phyloP scores from a whole-genome alignment of 1,140 invertebrate species.

The Capitella teleta region DNA sequence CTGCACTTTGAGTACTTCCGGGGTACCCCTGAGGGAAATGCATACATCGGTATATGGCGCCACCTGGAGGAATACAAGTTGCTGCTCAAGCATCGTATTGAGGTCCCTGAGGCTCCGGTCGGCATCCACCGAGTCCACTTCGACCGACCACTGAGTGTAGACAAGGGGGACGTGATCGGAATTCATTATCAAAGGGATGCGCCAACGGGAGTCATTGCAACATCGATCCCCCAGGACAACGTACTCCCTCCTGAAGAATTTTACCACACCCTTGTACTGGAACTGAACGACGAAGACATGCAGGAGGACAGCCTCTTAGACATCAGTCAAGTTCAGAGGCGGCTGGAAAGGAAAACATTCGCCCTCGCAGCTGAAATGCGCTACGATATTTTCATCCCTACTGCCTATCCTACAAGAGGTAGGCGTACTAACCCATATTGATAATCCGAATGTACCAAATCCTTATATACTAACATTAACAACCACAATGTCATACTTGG shows the following conservation, averaged over 20 bases:
- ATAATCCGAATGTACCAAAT: too few species aligned
- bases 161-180: conserved; percentile 30
- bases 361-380: conserved; percentile 26
- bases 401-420: too few species aligned
- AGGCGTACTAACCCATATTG: too few species aligned
- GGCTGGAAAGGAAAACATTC: conserved; percentile 21
- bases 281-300: conserved; percentile 22
- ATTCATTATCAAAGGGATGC: conserved; percentile 24
- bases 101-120: conserved; percentile 18
- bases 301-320: conserved; percentile 14
- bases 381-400: too few species aligned
- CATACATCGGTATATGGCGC: conserved; percentile 24
- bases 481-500: too few species aligned
- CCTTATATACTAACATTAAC: too few species aligned
- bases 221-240: conserved; percentile 18
- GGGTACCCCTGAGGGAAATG: conserved; percentile 16
- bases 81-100: conserved; percentile 18
- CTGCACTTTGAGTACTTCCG: conserved; percentile 26
- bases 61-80: conserved; percentile 21
- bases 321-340: conserved; percentile 11
- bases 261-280: conserved; percentile 23
- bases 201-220: conserved; percentile 22
- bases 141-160: conserved; percentile 17
- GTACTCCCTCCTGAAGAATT: conserved; percentile 19
- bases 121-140: conserved; percentile 19